A percentile compares a stretch with the other conserved stretches of the same genome.
Evolutionary conservation across 2,113 vertebrate genomes (phyloP).

Genomic region (Stegastes partitus): DNA sequence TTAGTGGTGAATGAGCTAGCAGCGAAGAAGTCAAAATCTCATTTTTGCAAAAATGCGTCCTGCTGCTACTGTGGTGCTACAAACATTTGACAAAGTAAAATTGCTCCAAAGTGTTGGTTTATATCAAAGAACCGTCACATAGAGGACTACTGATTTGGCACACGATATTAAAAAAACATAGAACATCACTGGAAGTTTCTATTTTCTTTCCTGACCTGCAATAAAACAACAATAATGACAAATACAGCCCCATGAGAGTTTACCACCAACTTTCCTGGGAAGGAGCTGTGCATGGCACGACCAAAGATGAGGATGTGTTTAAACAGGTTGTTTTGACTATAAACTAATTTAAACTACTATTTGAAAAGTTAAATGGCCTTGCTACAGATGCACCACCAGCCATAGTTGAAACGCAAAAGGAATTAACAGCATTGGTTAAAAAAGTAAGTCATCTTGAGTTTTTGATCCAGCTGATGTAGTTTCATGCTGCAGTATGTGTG

Average conservation of each 20-base stretch:
- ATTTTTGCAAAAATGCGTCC: too few species aligned
- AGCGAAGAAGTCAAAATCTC: neutral
- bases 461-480: neutral
- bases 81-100: neutral
- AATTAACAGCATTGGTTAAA: neutral
- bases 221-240: neutral
- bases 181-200: neutral
- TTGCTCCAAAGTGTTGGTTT: neutral
- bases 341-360: neutral
- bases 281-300: neutral
- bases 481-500: conserved; percentile 4
- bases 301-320: neutral
- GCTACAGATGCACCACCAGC: neutral
- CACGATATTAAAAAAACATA: neutral
- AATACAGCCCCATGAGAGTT: neutral
- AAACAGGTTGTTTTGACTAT: neutral
- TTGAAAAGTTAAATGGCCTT: neutral
- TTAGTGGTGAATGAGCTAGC: neutral
- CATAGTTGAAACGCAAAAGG: neutral
- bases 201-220: neutral
- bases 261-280: neutral
- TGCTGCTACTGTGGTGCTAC: too few species aligned
- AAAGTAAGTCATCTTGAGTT: neutral
- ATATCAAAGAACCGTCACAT: neutral
- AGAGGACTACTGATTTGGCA: neutral